These are phyloP conservation scores for Neolamprologus ventralis DNA, from an alignment of 2,113 vertebrate genomes.

Conservation along the genomic window DNA sequence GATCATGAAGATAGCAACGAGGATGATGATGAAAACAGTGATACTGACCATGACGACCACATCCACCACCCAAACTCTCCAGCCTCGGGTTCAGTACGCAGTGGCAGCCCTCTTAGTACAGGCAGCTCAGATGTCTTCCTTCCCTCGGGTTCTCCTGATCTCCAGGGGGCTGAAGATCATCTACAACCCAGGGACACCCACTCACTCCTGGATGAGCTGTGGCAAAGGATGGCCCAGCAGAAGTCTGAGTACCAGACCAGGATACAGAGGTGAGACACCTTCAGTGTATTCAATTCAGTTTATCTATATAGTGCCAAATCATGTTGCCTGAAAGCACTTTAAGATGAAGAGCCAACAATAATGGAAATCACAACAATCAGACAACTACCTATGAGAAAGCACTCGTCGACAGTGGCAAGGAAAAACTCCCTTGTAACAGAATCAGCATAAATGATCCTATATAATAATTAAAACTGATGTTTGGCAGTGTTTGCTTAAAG, in stretches of 20 bases:
- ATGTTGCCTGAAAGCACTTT: background rate
- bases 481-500: background rate
- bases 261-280: slow-evolving; percentile 68
- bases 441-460: background rate
- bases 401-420: background rate
- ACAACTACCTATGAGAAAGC: background rate
- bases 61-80: slow-evolving; percentile 47
- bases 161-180: slow-evolving; percentile 3
- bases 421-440: background rate
- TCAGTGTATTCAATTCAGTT: background rate
- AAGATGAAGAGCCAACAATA: background rate
- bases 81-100: slow-evolving; percentile 50
- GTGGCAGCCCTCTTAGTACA: slow-evolving; percentile 54
- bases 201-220: slow-evolving; percentile 44
- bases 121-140: slow-evolving; percentile 76
- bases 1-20: background rate
- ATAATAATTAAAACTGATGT: background rate
- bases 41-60: background rate
- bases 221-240: slow-evolving; percentile 67
- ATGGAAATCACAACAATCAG: background rate
- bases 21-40: background rate
- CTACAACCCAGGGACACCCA: slow-evolving; percentile 1
- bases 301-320: background rate
- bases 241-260: slow-evolving; percentile 64
- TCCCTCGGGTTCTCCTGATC: slow-evolving; percentile 51